These are phyloP conservation scores for Engystomops pustulosus DNA, from an alignment of 2,113 vertebrate species.

Conservation along the genomic window DNA sequence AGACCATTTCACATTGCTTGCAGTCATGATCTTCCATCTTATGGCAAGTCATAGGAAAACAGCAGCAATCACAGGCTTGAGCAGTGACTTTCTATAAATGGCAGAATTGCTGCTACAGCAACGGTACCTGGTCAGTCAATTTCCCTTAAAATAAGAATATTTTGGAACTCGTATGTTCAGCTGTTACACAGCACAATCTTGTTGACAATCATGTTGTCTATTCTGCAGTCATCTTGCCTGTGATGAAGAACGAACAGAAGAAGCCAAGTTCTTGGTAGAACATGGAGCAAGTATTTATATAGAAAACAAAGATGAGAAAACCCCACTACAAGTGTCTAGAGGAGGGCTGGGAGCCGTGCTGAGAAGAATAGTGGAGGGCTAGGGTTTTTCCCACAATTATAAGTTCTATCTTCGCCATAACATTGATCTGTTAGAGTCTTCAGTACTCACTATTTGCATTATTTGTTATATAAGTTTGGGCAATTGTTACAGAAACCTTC, in stretches of 20 bases:
- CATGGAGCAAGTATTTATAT: conserved; percentile 95
- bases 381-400: conserved; percentile 20
- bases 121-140: too few relatives aligned
- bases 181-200: background rate
- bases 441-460: too few relatives aligned
- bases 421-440: background rate
- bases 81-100: too few relatives aligned
- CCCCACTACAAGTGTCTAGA: conserved; percentile 89
- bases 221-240: conserved; percentile 91
- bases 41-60: too few relatives aligned
- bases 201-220: conserved; percentile 47
- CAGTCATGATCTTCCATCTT: too few relatives aligned
- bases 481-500: background rate
- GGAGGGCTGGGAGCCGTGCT: conserved; percentile 83
- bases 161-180: background rate
- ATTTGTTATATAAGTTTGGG: background rate
- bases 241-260: conserved; percentile 92
- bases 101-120: too few relatives aligned
- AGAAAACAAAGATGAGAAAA: conserved; percentile 96
- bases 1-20: too few relatives aligned
- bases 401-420: background rate
- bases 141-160: background rate
- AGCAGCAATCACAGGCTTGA: too few relatives aligned
- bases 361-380: conserved; percentile 87
- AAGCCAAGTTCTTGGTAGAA: conserved; percentile 91